These are phyloP conservation scores for Drosophila pallidifrons DNA, from an alignment of 1,140 invertebrate genomes.

Conservation along the genomic window DNA sequence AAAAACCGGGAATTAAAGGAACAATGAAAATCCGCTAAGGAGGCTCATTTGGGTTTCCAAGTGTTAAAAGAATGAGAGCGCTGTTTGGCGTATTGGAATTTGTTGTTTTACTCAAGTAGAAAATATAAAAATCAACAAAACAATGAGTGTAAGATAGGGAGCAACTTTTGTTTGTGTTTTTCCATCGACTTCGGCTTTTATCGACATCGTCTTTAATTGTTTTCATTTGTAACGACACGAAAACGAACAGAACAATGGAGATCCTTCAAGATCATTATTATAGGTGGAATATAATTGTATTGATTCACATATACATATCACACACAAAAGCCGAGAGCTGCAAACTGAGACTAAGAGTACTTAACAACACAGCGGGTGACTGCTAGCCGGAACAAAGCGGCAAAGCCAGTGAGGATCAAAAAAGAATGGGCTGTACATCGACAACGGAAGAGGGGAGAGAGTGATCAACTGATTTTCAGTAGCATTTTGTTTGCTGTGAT, in stretches of 20 bases:
- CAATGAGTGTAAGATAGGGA: conserved; percentile 12
- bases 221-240: conserved; percentile 75
- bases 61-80: neutral
- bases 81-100: neutral
- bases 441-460: conserved; percentile 1
- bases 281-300: conserved; percentile 77
- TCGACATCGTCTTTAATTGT: conserved; percentile 67
- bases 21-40: conserved; percentile 64
- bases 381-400: neutral
- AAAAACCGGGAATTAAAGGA: neutral
- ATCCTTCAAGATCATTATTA: conserved; percentile 69
- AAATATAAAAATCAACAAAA: conserved; percentile 2
- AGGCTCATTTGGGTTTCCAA: conserved; percentile 62
- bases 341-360: conserved; percentile 51
- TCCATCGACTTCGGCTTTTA: conserved; percentile 66
- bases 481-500: neutral
- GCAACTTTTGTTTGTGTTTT: conserved; percentile 62
- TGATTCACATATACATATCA: conserved; percentile 45
- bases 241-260: conserved; percentile 34
- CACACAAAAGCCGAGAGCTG: conserved; percentile 42
- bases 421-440: neutral
- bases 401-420: conserved; percentile 6
- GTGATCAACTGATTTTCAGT: neutral
- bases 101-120: conserved; percentile 14
- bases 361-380: conserved; percentile 57